Percentiles rank a stretch among this genome's conserved stretches.
These are phyloP conservation scores for Cyprinodon diabolis DNA, from an alignment of 2,797 vertebrate genomes.

Conservation along the genomic window DNA sequence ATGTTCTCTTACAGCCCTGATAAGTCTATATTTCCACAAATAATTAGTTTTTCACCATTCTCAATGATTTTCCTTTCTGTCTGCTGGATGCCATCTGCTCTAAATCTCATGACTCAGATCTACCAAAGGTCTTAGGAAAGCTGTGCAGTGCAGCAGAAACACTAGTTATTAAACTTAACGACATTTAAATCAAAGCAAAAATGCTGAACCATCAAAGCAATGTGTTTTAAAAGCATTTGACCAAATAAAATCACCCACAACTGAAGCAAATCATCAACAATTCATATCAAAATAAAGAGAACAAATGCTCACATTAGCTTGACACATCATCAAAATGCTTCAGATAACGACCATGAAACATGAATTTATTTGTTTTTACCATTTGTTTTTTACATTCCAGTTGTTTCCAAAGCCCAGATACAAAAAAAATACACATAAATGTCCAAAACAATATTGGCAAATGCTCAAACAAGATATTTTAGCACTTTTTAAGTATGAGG, in stretches of 20 bases:
- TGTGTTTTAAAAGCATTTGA: background rate
- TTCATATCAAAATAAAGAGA: background rate
- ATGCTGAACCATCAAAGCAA: background rate
- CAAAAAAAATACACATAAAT: background rate
- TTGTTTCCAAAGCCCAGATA: background rate
- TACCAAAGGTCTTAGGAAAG: too few species aligned
- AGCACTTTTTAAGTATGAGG: too few species aligned
- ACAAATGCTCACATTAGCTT: background rate
- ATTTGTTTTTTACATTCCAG: too few species aligned
- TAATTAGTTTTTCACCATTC: background rate
- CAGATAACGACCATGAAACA: background rate
- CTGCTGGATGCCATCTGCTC: too few species aligned
- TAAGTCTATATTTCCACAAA: background rate
- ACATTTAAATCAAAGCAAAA: background rate
- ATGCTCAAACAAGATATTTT: too few species aligned
- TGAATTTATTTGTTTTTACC: background rate
- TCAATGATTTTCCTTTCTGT: background rate
- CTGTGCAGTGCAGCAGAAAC: too few species aligned
- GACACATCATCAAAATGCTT: background rate
- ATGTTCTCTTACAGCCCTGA: too few species aligned
- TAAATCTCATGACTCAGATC: too few species aligned
- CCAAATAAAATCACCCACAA: background rate
- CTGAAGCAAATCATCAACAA: background rate
- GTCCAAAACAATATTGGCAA: background rate
- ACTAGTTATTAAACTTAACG: too few species aligned